These are phyloP conservation scores for Caenorhabditis becei DNA, from an alignment of 2,888 invertebrate genomes.

Conservation along the genomic window DNA sequence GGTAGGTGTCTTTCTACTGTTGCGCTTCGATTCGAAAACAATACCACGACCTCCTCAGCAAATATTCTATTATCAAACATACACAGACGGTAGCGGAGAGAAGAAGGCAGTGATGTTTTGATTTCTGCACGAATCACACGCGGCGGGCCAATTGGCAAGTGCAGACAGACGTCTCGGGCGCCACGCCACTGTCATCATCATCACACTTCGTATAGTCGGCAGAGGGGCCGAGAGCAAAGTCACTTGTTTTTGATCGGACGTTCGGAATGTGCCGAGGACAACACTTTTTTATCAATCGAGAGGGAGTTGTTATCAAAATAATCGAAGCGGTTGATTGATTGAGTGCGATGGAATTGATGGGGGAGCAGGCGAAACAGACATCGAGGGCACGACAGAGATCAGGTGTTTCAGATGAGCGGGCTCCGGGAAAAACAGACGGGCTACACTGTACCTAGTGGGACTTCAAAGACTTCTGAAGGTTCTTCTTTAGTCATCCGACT, in stretches of 20 bases:
- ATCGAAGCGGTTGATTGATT: conserved; percentile 4
- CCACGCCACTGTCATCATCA: conserved; percentile 1
- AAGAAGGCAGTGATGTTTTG: conserved; percentile 33
- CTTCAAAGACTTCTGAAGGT: too few relatives aligned
- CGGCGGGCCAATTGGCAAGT: conserved; percentile 44
- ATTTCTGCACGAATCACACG: conserved; percentile 48
- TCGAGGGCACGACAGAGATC: neutral
- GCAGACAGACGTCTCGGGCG: conserved; percentile 23
- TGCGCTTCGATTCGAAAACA: conserved; percentile 12
- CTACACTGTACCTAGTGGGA: too few relatives aligned
- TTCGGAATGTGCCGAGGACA: conserved; percentile 32
- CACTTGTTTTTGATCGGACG: conserved; percentile 46
- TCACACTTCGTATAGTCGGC: conserved; percentile 44
- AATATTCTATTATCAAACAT: conserved; percentile 48
- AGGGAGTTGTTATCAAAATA: conserved; percentile 11
- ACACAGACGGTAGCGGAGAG: conserved; percentile 39
- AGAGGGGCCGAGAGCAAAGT: neutral
- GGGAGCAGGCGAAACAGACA: neutral
- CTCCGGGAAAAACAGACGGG: too few relatives aligned
- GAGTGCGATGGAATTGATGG: conserved; percentile 1
- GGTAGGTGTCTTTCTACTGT: neutral
- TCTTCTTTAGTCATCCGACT: too few relatives aligned
- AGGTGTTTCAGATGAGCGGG: neutral
- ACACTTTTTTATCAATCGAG: conserved; percentile 22
- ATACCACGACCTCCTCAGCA: conserved; percentile 38